phyloP scores from a whole-genome alignment of 2,888 invertebrate species.

The Drosophila gaucha region DNA sequence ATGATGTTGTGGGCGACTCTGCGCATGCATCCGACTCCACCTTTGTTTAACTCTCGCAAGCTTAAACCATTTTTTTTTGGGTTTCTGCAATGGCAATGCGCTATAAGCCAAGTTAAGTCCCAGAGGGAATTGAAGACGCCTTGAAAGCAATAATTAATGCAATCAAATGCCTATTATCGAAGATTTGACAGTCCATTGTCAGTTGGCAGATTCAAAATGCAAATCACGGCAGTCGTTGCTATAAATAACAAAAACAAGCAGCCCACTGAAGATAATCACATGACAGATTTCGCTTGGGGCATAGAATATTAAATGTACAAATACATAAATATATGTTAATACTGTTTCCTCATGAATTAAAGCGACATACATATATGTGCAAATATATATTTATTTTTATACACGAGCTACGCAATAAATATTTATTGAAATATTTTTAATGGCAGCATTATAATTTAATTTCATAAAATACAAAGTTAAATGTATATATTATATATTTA shows the following conservation, averaged over 20 bases:
- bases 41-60: slow-evolving; percentile 3
- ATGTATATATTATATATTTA: too few relatives aligned
- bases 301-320: slow-evolving; percentile 11
- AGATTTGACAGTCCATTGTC: slow-evolving; percentile 67
- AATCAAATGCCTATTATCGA: slow-evolving; percentile 46
- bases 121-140: neutral
- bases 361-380: neutral
- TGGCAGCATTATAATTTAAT: neutral
- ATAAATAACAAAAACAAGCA: slow-evolving; percentile 49
- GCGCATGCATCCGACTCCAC: slow-evolving; percentile 18
- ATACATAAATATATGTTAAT: slow-evolving; percentile 23
- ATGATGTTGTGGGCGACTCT: slow-evolving; percentile 14
- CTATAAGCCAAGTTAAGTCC: slow-evolving; percentile 1
- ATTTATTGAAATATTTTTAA: neutral
- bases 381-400: neutral
- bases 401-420: neutral
- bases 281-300: slow-evolving; percentile 38
- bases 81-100: neutral
- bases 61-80: neutral
- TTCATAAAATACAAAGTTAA: too few relatives aligned
- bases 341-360: slow-evolving; percentile 7
- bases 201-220: slow-evolving; percentile 54
- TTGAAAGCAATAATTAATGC: slow-evolving; percentile 38
- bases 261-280: slow-evolving; percentile 58
- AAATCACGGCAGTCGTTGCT: slow-evolving; percentile 41